A percentile compares a stretch with the other conserved stretches of the same genome.
Conservation (phyloP, 2,888 invertebrate genomes). For the Camponotus fellah region DNA sequence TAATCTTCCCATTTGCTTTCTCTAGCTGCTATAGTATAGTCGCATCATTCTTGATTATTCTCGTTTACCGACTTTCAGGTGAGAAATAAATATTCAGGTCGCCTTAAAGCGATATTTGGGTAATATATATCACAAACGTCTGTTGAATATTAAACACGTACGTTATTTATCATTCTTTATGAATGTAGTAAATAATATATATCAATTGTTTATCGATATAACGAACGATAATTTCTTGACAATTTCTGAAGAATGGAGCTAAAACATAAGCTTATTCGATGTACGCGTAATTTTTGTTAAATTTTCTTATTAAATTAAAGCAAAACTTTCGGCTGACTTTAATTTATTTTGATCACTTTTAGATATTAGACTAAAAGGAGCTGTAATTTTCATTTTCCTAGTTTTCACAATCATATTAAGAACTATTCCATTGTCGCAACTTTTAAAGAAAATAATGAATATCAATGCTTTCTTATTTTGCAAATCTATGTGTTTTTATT, state of each 20-base stretch:
- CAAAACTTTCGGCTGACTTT: background rate
- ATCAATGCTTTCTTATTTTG: background rate
- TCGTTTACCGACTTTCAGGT: constrained; percentile 11
- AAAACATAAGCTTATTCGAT: background rate
- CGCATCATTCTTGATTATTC: background rate
- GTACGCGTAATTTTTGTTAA: background rate
- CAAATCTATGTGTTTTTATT: too few species aligned
- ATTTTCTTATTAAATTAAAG: background rate
- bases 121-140: constrained; percentile 8
- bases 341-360: background rate
- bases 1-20: background rate
- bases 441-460: background rate
- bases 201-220: constrained; percentile 5
- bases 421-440: too few species aligned
- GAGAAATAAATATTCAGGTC: background rate
- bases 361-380: background rate
- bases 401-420: background rate
- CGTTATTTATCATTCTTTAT: background rate
- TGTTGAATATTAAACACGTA: background rate
- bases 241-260: background rate
- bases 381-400: background rate
- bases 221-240: background rate
- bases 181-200: background rate
- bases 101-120: background rate
- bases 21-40: background rate